Conservation (phyloP, 2,888 invertebrate species). For the Sphaerophoria rueppellii region DNA sequence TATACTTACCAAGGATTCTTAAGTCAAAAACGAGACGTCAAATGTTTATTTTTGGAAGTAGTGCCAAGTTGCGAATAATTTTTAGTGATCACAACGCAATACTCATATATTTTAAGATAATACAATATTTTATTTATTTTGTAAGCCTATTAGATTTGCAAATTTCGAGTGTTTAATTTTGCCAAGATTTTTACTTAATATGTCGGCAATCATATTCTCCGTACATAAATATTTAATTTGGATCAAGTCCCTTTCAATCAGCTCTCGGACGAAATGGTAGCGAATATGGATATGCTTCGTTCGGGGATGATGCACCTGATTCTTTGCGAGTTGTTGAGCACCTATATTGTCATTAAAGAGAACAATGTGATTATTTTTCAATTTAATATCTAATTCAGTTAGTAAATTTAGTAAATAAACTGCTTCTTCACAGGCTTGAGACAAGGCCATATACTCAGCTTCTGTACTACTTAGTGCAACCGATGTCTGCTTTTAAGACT, state of each 20-base stretch:
- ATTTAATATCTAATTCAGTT: constrained; percentile 21
- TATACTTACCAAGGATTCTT: no score
- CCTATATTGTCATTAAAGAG: constrained; percentile 50
- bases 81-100: constrained; percentile 9
- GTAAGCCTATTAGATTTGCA: constrained; percentile 5
- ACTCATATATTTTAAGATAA: neutral
- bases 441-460: no score
- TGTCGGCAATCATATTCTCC: constrained; percentile 40
- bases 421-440: constrained; percentile 39
- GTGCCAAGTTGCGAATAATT: no score
- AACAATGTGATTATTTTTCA: constrained; percentile 18
- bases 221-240: constrained; percentile 29
- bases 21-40: no score
- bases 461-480: no score
- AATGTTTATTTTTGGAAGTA: no score
- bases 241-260: constrained; percentile 23
- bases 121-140: neutral
- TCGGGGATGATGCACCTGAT: constrained; percentile 50
- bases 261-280: constrained; percentile 45
- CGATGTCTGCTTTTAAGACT: constrained; percentile 57
- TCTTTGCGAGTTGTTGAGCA: constrained; percentile 40
- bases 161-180: constrained; percentile 38
- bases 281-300: constrained; percentile 52
- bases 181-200: constrained; percentile 29
- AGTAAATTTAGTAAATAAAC: constrained; percentile 39